Percentiles rank a stretch among this genome's conserved stretches.
phyloP scores from a whole-genome alignment of 2,888 invertebrate genomes.

The Nephrotoma guestfalica region DNA sequence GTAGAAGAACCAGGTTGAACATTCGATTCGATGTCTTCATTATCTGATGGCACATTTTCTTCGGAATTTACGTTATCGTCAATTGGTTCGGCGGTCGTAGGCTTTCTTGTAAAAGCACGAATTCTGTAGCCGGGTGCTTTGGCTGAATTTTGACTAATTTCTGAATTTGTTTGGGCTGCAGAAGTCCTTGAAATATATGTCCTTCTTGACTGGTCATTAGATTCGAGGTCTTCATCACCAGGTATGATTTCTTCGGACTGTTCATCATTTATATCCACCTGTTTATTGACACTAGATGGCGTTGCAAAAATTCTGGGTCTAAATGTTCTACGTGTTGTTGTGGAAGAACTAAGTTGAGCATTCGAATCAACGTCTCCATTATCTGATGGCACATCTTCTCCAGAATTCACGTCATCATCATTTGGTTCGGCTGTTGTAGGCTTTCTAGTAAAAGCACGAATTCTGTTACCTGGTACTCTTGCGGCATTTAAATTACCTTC shows the following conservation, averaged over 20 bases:
- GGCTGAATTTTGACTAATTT: background rate
- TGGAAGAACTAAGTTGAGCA: background rate
- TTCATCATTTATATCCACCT: too few species aligned
- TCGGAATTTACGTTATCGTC: background rate
- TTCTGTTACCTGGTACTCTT: background rate
- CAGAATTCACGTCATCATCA: background rate
- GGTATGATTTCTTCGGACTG: too few species aligned
- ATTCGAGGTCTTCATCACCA: background rate
- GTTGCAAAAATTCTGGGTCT: too few species aligned
- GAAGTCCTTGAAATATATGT: background rate
- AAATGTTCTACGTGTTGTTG: background rate
- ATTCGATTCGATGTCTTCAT: background rate
- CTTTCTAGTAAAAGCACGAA: background rate
- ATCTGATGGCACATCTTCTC: background rate
- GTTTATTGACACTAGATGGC: too few species aligned
- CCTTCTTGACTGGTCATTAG: background rate
- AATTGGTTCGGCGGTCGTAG: background rate
- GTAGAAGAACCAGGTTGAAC: background rate
- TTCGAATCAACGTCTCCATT: background rate
- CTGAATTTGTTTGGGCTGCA: background rate
- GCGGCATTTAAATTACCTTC: background rate
- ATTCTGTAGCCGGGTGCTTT: background rate
- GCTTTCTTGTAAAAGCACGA: background rate
- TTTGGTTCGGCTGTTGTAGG: background rate
- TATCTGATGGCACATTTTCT: background rate